phyloP scores from a whole-genome alignment of 2,797 vertebrate genomes.

The Pangasius krempfi region DNA sequence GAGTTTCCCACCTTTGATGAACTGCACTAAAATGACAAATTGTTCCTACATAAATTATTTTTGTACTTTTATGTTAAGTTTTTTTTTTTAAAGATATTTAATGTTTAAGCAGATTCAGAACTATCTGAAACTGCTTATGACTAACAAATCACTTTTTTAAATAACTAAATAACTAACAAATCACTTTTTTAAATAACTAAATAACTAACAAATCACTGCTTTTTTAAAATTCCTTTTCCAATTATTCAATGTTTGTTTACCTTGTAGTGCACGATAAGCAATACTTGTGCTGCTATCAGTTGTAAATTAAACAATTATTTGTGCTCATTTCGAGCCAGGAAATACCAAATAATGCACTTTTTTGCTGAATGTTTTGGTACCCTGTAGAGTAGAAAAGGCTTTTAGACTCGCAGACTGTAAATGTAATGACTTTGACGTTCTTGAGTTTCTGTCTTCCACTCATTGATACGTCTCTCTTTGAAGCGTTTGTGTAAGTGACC shows the following conservation, averaged over 20 bases:
- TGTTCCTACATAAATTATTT: too few relatives aligned
- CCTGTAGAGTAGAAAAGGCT: background rate
- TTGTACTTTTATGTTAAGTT: too few relatives aligned
- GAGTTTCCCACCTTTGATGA: too few relatives aligned
- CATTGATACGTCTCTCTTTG: slow-evolving; percentile 34
- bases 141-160: too few relatives aligned
- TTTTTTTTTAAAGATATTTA: too few relatives aligned
- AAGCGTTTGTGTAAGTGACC: background rate
- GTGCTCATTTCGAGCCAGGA: background rate
- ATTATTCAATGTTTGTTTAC: background rate
- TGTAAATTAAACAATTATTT: background rate
- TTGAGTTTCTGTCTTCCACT: slow-evolving; percentile 33
- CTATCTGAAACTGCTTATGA: background rate
- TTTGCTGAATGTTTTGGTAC: background rate
- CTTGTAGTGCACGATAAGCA: background rate
- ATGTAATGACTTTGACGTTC: background rate
- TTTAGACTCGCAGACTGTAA: background rate
- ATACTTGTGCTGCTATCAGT: too few relatives aligned
- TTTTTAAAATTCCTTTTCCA: too few relatives aligned
- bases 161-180: background rate
- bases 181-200: too few relatives aligned
- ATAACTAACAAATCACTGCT: background rate
- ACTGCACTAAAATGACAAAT: too few relatives aligned
- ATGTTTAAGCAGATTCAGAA: background rate
- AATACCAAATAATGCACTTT: background rate